Base-by-base conservation (phyloP, 2,797 vertebrate genomes). In the Eupleurogrammus muticus region DNA sequence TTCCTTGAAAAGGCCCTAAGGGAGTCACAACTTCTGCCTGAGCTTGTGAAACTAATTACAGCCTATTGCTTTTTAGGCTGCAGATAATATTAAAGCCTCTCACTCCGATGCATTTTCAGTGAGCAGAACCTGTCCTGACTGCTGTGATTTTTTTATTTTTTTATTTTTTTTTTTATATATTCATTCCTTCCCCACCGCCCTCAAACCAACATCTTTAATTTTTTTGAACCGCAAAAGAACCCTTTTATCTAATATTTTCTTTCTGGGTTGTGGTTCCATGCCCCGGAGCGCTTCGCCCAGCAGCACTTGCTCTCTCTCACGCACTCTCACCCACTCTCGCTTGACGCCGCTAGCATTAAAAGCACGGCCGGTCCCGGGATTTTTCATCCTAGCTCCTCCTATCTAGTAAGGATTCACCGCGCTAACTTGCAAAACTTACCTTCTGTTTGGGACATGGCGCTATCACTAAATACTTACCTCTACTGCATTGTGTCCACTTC, bases 391-490 rank as follows among this genome's bases (percentile, higher is more conserved):
- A 23, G 42, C 65, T 87, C 62, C 34, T 72, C 81, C 89, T 88
- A 13, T 49, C 58, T 34, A 10, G 60, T 20, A n/a, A 50, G 46
- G 46, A 68, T 32, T 32, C 24, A n/a, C 76, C 83, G 50, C 17
- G 7, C 72, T 79, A n/a, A 49, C 46, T 74, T 52, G 79, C 61
- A 66, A n/a, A 70, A 94, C 94, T 95, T 94, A 95, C 94, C 94
- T 94, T 88, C 12, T 46, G 46, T 81, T 77, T 81, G 62, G 85
- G 77, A 86, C 87, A 71, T 55, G 60, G 71, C 78, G 73, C 70
- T 83, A 77, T 79, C 79, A 83, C 89, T 88, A 81, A 91, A 90
- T 92, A 97, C 97, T 98, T 96, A 99, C 98, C 98, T 99, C 97
- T 79, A 97, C 95, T 84, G 95, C 92, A 90, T 93, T 97, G 87